These are phyloP conservation scores for Nothoprocta perdicaria DNA, from an alignment of 2,113 vertebrate genomes.

Conservation along the genomic window DNA sequence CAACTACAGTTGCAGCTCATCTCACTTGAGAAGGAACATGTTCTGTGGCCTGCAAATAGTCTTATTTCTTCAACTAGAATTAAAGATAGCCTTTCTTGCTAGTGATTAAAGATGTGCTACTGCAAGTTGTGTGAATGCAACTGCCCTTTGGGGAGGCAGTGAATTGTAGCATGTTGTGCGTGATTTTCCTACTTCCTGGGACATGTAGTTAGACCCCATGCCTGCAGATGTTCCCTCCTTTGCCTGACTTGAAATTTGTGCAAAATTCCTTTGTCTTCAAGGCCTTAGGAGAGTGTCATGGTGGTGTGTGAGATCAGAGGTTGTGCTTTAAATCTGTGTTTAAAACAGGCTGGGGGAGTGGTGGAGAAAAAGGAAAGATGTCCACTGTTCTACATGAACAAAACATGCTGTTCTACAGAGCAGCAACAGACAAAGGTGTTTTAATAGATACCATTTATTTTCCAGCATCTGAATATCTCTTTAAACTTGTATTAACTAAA, in stretches of 20 bases:
- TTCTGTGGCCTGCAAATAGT: not conserved
- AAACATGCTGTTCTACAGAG: not conserved
- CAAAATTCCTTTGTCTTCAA: constrained; percentile 12
- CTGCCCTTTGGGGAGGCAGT: not conserved
- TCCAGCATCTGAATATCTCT: constrained; percentile 54
- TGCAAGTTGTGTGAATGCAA: not conserved
- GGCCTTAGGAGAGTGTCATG: constrained; percentile 35
- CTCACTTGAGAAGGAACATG: not conserved
- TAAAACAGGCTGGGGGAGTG: not conserved
- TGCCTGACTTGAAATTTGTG: not conserved
- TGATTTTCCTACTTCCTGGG: not conserved
- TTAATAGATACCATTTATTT: constrained; percentile 21
- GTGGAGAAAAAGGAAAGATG: not conserved
- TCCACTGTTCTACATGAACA: constrained; percentile 1
- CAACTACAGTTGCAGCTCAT: not conserved
- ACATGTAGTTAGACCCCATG: not conserved
- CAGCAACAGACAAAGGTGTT: constrained; percentile 27
- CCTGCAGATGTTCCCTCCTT: not conserved
- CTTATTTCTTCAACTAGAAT: constrained; percentile 5
- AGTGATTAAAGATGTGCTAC: not conserved
- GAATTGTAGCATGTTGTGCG: not conserved
- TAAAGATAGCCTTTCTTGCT: not conserved
- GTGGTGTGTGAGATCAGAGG: constrained; percentile 41
- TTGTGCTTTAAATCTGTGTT: constrained; percentile 11
- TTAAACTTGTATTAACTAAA: constrained; percentile 58